Evolutionary conservation across 2,113 vertebrate genomes (phyloP).

Genomic region (Psilopogon haemacephalus): DNA sequence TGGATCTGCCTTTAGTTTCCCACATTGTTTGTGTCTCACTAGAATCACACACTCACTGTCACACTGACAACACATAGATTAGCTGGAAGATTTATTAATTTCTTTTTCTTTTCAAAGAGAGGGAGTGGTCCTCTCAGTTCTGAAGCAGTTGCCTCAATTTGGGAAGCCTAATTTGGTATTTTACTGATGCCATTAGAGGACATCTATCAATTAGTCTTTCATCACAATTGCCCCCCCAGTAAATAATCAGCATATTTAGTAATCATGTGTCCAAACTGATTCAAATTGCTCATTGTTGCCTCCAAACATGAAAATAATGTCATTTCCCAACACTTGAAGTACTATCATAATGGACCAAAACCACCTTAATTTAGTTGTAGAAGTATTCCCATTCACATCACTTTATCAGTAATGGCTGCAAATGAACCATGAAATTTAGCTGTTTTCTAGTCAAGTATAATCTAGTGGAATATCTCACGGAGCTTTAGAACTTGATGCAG

Average conservation of each 20-base stretch:
- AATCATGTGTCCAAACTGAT: background rate
- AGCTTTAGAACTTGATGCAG: background rate
- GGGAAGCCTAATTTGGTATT: background rate
- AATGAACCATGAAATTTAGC: conserved; percentile 49
- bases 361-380: conserved; percentile 13
- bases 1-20: background rate
- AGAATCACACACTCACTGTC: background rate
- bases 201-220: background rate
- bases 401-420: conserved; percentile 12
- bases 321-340: conserved; percentile 9
- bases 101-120: background rate
- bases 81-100: background rate
- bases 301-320: background rate
- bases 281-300: background rate
- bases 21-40: background rate
- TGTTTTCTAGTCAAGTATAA: conserved; percentile 27
- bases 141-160: background rate
- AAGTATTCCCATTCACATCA: conserved; percentile 7
- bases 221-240: background rate
- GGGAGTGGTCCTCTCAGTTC: background rate
- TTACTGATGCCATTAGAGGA: background rate
- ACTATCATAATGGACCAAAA: conserved; percentile 9
- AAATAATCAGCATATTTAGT: background rate
- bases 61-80: background rate
- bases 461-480: background rate